Evolutionary conservation across 1,140 invertebrate genomes (phyloP).

Genomic region (Cardiocondyla obscurior): DNA sequence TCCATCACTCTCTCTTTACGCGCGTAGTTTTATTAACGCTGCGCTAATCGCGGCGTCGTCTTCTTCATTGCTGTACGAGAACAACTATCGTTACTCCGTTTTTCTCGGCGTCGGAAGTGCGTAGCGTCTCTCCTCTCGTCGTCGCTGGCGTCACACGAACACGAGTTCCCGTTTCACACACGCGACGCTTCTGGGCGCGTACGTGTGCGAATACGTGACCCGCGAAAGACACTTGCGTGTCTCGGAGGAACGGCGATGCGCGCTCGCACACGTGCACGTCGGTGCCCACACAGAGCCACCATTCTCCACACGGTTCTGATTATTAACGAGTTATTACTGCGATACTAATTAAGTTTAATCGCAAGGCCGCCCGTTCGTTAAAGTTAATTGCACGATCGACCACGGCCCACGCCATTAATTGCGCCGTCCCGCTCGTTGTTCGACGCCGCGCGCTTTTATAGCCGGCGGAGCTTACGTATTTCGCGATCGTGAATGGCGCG

Average conservation of each 20-base stretch:
- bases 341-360: constrained; percentile 82
- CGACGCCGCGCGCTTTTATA: constrained; percentile 60
- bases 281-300: constrained; percentile 16
- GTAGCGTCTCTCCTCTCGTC: constrained; percentile 16
- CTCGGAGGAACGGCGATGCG: not conserved
- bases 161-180: constrained; percentile 9
- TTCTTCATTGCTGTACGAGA: not conserved
- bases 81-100: not conserved
- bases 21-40: too few species aligned
- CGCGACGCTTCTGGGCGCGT: not conserved
- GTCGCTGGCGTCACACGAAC: constrained; percentile 56
- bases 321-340: constrained; percentile 82
- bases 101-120: not conserved
- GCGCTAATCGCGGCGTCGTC: not conserved
- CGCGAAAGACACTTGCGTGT: constrained; percentile 10
- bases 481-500: not conserved
- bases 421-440: constrained; percentile 69
- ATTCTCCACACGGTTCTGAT: constrained; percentile 69
- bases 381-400: constrained; percentile 81
- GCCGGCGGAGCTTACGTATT: constrained; percentile 57
- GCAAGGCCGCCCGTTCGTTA: constrained; percentile 83
- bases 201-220: not conserved
- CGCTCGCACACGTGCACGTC: constrained; percentile 37
- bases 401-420: constrained; percentile 78
- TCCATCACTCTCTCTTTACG: too few species aligned